These are phyloP conservation scores for Calypte anna DNA, from an alignment of 2,113 vertebrate species.

Conservation along the genomic window DNA sequence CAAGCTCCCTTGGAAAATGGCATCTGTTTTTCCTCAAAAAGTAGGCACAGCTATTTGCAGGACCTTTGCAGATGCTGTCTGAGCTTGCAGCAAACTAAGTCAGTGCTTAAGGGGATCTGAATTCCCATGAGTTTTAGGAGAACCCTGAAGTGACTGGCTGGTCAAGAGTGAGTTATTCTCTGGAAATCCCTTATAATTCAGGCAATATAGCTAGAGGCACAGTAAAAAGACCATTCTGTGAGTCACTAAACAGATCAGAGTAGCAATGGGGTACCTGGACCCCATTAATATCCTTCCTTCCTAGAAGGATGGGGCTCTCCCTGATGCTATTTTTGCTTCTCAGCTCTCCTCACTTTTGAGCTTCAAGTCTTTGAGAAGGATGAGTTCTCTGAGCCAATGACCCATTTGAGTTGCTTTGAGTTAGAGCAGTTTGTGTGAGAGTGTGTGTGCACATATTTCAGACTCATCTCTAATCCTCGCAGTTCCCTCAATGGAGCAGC, in stretches of 20 bases:
- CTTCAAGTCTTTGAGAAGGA: neutral
- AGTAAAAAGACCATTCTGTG: neutral
- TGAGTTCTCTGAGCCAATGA: neutral
- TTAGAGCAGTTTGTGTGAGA: neutral
- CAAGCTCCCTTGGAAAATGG: neutral
- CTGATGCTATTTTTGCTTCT: neutral
- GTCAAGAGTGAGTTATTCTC: neutral
- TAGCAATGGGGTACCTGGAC: neutral
- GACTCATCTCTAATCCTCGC: slow-evolving; percentile 7
- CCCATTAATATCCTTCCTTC: neutral
- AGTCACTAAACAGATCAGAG: neutral
- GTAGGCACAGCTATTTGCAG: neutral
- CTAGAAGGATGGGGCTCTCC: neutral
- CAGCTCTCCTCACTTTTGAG: neutral
- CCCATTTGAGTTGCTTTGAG: neutral
- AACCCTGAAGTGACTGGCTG: neutral
- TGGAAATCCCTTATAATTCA: neutral
- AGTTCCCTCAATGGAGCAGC: slow-evolving; percentile 54
- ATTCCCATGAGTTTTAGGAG: neutral
- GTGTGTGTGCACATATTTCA: neutral
- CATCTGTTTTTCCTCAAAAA: neutral
- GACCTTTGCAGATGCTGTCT: neutral
- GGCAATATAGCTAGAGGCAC: neutral
- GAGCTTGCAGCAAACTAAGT: neutral
- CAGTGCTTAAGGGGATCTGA: neutral